Conservation (phyloP, 2,797 vertebrate species). For the Euphonia xanthogaster region DNA sequence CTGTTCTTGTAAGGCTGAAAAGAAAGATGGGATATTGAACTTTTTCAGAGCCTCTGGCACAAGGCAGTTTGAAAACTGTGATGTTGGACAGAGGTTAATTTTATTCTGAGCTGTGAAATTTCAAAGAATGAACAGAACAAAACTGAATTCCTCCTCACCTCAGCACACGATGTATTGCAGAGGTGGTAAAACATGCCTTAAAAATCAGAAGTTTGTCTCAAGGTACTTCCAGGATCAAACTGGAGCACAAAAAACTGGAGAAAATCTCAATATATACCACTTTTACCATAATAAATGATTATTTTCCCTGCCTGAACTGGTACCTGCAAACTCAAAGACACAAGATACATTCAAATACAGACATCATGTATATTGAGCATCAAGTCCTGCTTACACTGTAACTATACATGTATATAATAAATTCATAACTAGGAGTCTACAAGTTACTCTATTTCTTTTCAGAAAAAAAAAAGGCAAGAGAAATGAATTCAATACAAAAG, state of each 20-base stretch:
- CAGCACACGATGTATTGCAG: background rate
- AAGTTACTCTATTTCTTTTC: background rate
- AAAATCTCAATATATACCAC: background rate
- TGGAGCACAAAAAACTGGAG: background rate
- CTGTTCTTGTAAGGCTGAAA: background rate
- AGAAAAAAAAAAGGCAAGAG: background rate
- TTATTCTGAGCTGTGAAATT: background rate
- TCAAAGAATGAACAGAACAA: background rate
- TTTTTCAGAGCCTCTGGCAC: background rate
- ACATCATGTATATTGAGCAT: background rate
- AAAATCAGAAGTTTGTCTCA: background rate
- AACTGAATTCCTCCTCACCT: background rate
- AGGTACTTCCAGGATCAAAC: background rate
- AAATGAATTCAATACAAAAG: background rate
- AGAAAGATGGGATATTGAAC: background rate
- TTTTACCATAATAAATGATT: background rate
- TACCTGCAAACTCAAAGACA: background rate
- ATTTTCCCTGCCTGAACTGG: background rate
- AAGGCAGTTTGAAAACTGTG: background rate
- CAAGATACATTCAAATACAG: background rate
- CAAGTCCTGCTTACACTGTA: background rate
- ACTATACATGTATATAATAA: background rate
- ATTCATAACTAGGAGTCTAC: background rate
- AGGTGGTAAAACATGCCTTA: background rate
- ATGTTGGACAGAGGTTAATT: background rate